phyloP scores from a whole-genome alignment of 1,140 invertebrate species.

The Streblospio benedicti region DNA sequence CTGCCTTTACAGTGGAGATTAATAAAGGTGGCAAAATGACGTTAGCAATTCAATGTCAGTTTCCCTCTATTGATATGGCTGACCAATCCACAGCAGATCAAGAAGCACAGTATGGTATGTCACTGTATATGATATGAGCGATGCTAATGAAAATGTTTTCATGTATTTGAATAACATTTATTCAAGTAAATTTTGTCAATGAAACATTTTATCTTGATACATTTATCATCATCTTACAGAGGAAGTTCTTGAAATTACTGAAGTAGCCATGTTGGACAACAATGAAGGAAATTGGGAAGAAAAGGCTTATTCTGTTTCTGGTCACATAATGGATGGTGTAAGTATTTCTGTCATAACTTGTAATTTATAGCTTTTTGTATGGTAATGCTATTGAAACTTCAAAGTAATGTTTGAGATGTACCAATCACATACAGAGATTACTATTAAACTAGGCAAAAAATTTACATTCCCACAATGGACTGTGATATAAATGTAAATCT shows the following conservation, averaged over 20 bases:
- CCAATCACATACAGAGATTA: neutral
- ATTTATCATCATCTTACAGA: conserved; percentile 4
- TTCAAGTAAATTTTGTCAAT: neutral
- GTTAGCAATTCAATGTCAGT: conserved; percentile 55
- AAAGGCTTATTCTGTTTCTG: conserved; percentile 73
- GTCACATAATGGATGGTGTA: conserved; percentile 34
- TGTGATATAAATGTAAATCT: neutral
- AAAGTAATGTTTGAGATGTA: neutral
- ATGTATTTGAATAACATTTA: neutral
- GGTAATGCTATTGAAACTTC: neutral
- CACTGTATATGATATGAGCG: neutral
- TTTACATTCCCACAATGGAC: neutral
- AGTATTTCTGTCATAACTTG: conserved; percentile 25
- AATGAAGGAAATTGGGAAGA: conserved; percentile 68
- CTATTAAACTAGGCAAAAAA: neutral
- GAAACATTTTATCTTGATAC: neutral
- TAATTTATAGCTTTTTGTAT: conserved; percentile 5
- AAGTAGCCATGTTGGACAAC: conserved; percentile 6
- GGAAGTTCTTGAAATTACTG: conserved; percentile 10
- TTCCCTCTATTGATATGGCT: neutral
- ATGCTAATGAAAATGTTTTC: neutral
- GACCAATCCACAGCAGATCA: conserved; percentile 2
- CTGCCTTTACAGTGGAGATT: conserved; percentile 75
- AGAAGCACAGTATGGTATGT: conserved; percentile 1
- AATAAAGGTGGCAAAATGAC: conserved; percentile 56